Evolutionary conservation across 1,140 invertebrate genomes (phyloP).

Genomic region (Brachionus rotundiformis): DNA sequence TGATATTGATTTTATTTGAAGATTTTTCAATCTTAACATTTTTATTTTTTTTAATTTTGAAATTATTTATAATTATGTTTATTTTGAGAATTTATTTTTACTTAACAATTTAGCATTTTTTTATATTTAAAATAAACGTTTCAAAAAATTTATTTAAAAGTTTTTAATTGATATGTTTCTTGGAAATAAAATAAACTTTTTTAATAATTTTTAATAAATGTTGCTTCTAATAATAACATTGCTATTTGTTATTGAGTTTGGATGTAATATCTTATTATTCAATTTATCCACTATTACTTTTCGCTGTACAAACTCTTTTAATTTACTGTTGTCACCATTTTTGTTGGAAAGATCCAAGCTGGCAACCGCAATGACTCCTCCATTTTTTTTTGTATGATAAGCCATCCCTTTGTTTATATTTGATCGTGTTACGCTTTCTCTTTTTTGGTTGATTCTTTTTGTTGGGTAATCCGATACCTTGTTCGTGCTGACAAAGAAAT

Average conservation of each 20-base stretch:
- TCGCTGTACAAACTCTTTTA: conserved; percentile 29
- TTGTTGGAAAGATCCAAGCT: conserved; percentile 28
- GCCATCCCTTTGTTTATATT: conserved; percentile 37
- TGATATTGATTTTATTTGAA: background rate
- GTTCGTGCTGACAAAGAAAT: conserved; percentile 14
- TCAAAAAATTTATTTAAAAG: too few species aligned
- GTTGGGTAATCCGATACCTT: conserved; percentile 4
- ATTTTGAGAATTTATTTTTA: background rate
- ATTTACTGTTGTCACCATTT: conserved; percentile 6
- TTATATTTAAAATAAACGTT: too few species aligned
- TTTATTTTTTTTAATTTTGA: background rate
- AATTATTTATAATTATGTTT: background rate
- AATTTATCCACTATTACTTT: conserved; percentile 21
- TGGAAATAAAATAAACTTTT: too few species aligned
- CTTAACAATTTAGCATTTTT: too few species aligned
- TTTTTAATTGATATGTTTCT: too few species aligned
- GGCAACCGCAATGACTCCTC: conserved; percentile 24
- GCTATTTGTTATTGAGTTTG: background rate
- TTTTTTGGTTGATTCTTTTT: background rate
- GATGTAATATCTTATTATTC: conserved; percentile 8
- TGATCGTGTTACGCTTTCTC: background rate
- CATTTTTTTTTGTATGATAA: conserved; percentile 40
- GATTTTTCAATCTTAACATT: background rate
- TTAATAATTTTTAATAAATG: background rate
- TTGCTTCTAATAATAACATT: background rate